phyloP scores from a whole-genome alignment of 2,888 invertebrate genomes.

The Dryobotodes eremita region DNA sequence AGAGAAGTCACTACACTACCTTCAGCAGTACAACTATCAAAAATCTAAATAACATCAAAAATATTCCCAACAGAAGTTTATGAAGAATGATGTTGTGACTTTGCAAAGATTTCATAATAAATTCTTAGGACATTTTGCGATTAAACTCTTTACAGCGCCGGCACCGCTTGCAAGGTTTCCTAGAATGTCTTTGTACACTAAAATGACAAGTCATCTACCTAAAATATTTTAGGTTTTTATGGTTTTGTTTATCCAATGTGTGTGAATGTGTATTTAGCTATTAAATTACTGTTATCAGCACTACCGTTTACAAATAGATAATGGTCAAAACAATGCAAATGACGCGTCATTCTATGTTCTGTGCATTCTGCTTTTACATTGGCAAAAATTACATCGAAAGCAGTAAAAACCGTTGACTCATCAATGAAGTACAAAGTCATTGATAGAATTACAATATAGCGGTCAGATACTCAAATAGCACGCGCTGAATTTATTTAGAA shows the following conservation, averaged over 20 bases:
- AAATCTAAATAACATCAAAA: neutral
- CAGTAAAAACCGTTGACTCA: slow-evolving; percentile 53
- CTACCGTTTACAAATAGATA: slow-evolving; percentile 28
- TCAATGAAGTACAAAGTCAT: slow-evolving; percentile 58
- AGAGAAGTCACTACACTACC: neutral
- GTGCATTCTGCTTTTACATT: slow-evolving; percentile 26
- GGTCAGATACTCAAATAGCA: slow-evolving; percentile 63
- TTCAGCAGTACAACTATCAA: neutral
- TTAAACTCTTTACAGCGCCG: neutral
- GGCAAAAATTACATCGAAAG: slow-evolving; percentile 13
- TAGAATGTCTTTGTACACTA: slow-evolving; percentile 8
- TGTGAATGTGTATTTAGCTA: neutral
- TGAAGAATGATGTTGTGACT: neutral
- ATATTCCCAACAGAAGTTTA: neutral
- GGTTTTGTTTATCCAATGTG: neutral
- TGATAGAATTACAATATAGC: slow-evolving; percentile 61
- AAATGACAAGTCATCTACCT: neutral
- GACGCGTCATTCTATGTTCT: slow-evolving; percentile 23
- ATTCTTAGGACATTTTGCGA: neutral
- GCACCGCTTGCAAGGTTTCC: neutral
- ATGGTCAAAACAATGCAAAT: slow-evolving; percentile 50
- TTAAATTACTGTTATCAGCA: slow-evolving; percentile 13
- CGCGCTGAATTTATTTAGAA: slow-evolving; percentile 69
- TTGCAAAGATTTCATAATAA: slow-evolving; percentile 25
- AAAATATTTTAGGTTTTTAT: neutral